These are phyloP conservation scores for Mus minutoides DNA, from an alignment of 2,797 vertebrate genomes.

Conservation along the genomic window DNA sequence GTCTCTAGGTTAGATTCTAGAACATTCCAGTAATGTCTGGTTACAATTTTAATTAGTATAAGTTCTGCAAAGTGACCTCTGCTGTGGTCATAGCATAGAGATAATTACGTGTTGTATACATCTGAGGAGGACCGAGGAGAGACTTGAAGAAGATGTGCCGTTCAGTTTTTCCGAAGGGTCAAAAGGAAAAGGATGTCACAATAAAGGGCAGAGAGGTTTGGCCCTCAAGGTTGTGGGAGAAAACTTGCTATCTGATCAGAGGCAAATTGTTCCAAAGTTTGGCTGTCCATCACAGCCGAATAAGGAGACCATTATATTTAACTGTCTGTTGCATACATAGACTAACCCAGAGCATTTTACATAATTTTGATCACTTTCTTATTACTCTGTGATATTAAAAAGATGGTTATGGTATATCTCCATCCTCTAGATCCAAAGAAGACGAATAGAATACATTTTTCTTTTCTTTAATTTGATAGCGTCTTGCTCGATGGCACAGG, in stretches of 20 bases:
- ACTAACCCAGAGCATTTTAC: background rate
- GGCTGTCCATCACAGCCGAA: constrained; percentile 76
- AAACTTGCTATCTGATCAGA: constrained; percentile 79
- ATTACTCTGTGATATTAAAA: constrained; percentile 4
- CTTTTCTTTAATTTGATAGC: background rate
- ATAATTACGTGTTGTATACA: constrained; percentile 51
- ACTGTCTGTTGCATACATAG: constrained; percentile 33
- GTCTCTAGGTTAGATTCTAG: constrained; percentile 63
- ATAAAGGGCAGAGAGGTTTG: constrained; percentile 81
- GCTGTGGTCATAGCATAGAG: background rate
- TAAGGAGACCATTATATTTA: constrained; percentile 74
- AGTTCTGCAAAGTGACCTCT: constrained; percentile 58
- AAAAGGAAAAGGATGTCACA: constrained; percentile 89
- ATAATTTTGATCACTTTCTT: constrained; percentile 47
- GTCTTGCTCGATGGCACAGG: background rate
- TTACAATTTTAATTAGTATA: constrained; percentile 68
- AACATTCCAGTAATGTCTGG: constrained; percentile 58
- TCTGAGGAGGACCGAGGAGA: constrained; percentile 18
- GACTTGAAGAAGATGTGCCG: constrained; percentile 54
- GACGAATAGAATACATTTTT: background rate
- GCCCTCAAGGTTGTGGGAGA: constrained; percentile 80
- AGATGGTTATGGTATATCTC: background rate
- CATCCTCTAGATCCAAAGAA: constrained; percentile 53
- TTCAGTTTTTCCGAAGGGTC: constrained; percentile 83
- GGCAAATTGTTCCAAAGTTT: constrained; percentile 77